These are phyloP conservation scores for Paramacrobiotus metropolitanus DNA, from an alignment of 1,140 invertebrate species.

Conservation along the genomic window DNA sequence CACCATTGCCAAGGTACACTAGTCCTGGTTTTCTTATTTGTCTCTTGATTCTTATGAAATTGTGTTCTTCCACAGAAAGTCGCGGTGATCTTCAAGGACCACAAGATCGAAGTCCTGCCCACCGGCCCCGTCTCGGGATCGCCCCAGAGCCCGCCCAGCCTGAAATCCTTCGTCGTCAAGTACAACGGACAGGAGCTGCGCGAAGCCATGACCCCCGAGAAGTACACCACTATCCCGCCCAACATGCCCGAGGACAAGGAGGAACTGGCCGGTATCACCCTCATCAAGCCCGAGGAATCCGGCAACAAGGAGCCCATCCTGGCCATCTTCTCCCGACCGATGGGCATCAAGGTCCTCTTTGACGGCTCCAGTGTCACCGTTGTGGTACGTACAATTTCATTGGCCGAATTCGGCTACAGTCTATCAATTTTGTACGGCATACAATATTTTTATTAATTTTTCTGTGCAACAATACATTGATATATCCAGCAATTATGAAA, in stretches of 20 bases:
- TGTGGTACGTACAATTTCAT: neutral
- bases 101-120: slow-evolving; percentile 2
- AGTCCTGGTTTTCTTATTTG: no score
- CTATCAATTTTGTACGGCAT: no score
- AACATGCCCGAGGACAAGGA: neutral
- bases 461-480: neutral
- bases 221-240: neutral
- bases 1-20: neutral
- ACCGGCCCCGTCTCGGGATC: neutral
- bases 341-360: neutral
- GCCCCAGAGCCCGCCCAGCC: neutral
- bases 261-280: neutral
- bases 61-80: no score
- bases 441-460: no score
- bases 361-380: slow-evolving; percentile 1
- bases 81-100: neutral
- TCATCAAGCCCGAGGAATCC: neutral
- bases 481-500: neutral
- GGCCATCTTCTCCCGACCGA: neutral
- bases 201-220: neutral
- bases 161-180: neutral
- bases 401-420: no score
- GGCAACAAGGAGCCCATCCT: neutral
- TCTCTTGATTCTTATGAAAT: no score
- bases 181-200: neutral